Evolutionary conservation across 1,140 invertebrate species (phyloP), one percentile per base, ranked within the genome.

Genomic region (Ptiloglossa arizonensis): DNA sequence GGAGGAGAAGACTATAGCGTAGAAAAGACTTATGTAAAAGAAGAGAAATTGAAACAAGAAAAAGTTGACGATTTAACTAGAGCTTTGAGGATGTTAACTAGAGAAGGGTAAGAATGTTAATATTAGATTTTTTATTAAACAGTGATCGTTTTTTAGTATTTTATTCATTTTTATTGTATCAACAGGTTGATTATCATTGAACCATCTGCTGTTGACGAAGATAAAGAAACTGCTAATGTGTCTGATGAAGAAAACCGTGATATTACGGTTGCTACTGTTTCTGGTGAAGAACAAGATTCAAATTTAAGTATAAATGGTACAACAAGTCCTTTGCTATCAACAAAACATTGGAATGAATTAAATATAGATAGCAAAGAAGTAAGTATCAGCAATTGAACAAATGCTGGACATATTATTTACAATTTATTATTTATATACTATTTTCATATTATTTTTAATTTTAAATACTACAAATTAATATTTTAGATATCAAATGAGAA

Each of bases 11-110:
- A 95, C 89, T 96, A 96, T 85, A 95, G 94, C 83, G 94, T 97
- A 87, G 95, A 96, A 90, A 95, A 97, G 87, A 97, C 96, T 85
- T 97, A 97, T 91, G 96, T 95, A 11, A 96, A 96, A 87, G 96
- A 97, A 86, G 94, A 95, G 77, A 95, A 95, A 89, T 87, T 97
- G 52, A 94, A 95, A 80, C 95, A 95, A 87, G 94, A 95, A 66
- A 95, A 95, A 88, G 89, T 93, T 32, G 95, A 95, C 64, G 95
- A 96, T 83, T 88, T 95, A 59, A 93, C 90, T 83, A 94, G 93
- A 87, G 93, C 95, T 88, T 92, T 96, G 66, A 94, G 95, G 80
- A 94, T 96, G 89, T 90, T 96, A 83, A 92, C 94, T 24, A 94
- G 94, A 88, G 95, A 96, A 93, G 94, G 95, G 94, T 95, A 92